Conservation (phyloP, 30 jellyfish, hydroid and myxozoan genomes). For the Catostylus mosaicus region DNA sequence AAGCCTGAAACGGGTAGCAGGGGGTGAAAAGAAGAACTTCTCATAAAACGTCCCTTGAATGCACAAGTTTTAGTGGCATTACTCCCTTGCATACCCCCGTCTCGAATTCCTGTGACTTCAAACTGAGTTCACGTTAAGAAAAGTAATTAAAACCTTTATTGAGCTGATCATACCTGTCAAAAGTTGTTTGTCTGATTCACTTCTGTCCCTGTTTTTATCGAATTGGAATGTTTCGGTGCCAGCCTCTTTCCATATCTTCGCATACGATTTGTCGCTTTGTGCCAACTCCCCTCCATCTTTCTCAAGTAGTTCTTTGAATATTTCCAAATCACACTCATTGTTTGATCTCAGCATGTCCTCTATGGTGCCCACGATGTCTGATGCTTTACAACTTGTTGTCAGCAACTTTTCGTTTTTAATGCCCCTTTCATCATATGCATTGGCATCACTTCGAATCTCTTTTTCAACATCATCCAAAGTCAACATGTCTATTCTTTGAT, state of each 20-base stretch:
- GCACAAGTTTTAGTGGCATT: too few species aligned
- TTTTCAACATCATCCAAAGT: background rate
- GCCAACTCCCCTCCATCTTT: background rate
- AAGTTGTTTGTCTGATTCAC: too few species aligned
- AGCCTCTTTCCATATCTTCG: constrained; percentile 29
- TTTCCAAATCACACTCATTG: constrained; percentile 29
- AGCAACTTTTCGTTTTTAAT: background rate
- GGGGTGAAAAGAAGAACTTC: too few species aligned
- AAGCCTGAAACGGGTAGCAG: too few species aligned
- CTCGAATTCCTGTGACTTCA: too few species aligned
- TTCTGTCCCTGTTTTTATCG: background rate
- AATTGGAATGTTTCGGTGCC: constrained; percentile 24
- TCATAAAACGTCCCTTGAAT: too few species aligned
- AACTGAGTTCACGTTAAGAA: too few species aligned
- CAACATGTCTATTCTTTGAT: background rate
- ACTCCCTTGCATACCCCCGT: too few species aligned
- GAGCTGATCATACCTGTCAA: too few species aligned
- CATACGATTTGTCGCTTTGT: background rate
- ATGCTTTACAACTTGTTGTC: background rate
- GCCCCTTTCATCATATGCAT: background rate
- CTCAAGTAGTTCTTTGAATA: constrained; percentile 47
- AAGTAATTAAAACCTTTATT: too few species aligned
- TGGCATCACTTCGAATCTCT: background rate
- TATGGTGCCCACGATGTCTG: constrained; percentile 19
- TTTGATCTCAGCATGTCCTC: constrained; percentile 24